Percentiles rank a stretch among this genome's conserved stretches.
phyloP scores from a whole-genome alignment of 2,888 invertebrate species.

The Alloscopus bannaensis region DNA sequence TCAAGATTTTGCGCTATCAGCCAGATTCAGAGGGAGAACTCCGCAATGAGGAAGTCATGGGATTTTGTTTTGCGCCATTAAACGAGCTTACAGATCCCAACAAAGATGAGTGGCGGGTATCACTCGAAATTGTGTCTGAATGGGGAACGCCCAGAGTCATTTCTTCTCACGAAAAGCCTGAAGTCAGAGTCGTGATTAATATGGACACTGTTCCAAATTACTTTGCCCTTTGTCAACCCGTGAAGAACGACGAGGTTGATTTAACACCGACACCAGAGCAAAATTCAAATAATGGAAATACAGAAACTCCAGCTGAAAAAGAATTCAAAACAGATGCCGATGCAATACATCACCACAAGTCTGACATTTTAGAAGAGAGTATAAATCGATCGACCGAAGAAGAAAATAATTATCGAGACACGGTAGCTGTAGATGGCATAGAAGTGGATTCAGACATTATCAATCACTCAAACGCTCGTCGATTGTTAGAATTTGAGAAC shows the following conservation, averaged over 20 bases:
- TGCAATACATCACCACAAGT: not conserved
- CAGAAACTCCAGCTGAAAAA: not conserved
- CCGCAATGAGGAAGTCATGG: conserved; percentile 57
- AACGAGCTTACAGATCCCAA: conserved; percentile 46
- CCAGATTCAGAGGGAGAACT: conserved; percentile 31
- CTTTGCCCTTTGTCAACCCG: conserved; percentile 24
- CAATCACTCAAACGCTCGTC: conserved; percentile 29
- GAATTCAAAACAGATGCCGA: not conserved
- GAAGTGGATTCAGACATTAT: not conserved
- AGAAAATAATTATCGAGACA: not conserved
- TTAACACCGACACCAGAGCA: not conserved
- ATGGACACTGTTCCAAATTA: conserved; percentile 60
- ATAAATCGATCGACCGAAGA: not conserved
- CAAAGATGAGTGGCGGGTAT: conserved; percentile 38
- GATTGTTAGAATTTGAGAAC: conserved; percentile 41
- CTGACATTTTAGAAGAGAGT: not conserved
- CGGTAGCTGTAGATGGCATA: not conserved
- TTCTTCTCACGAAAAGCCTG: conserved; percentile 50
- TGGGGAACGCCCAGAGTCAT: conserved; percentile 45
- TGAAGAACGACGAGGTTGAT: not conserved
- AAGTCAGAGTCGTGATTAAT: conserved; percentile 60
- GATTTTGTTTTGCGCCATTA: conserved; percentile 61
- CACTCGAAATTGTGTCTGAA: conserved; percentile 62
- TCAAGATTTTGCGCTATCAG: conserved; percentile 55
- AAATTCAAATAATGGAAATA: not conserved